These are phyloP conservation scores for Vanessa atalanta DNA, from an alignment of 1,140 invertebrate species.

Conservation along the genomic window DNA sequence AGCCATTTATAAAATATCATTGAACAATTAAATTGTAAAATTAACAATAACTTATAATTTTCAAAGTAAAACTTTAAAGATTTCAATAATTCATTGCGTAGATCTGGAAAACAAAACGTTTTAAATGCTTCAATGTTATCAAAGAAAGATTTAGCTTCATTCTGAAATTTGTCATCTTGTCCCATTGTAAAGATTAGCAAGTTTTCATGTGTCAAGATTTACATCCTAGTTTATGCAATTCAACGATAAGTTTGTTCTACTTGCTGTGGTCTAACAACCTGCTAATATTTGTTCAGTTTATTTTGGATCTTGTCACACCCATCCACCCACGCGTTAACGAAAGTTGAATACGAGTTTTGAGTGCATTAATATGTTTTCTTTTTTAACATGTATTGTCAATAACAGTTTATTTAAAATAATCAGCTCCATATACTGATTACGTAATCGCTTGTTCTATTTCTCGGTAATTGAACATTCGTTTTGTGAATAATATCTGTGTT, in stretches of 20 bases:
- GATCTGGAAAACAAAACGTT: slow-evolving; percentile 2
- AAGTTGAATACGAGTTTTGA: slow-evolving; percentile 20
- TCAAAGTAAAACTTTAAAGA: not conserved
- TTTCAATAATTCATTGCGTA: not conserved
- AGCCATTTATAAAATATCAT: too few species aligned
- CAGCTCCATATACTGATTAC: not conserved
- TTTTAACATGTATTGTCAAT: slow-evolving; percentile 1
- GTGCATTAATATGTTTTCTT: slow-evolving; percentile 23
- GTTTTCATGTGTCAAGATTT: slow-evolving; percentile 18
- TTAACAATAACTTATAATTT: too few species aligned
- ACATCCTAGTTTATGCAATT: slow-evolving; percentile 29
- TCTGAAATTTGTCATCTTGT: slow-evolving; percentile 21
- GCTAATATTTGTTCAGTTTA: slow-evolving; percentile 41
- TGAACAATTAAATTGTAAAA: too few species aligned
- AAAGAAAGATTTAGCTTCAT: slow-evolving; percentile 10
- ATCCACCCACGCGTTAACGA: slow-evolving; percentile 33
- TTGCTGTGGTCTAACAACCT: slow-evolving; percentile 31
- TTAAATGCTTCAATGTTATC: slow-evolving; percentile 7
- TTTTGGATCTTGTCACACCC: slow-evolving; percentile 37
- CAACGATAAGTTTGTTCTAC: slow-evolving; percentile 5
- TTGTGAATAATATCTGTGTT: too few species aligned
- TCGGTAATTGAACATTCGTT: not conserved
- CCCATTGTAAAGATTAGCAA: slow-evolving; percentile 23
- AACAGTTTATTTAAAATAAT: not conserved
- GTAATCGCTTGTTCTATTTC: not conserved